Percentiles rank a stretch among this genome's conserved stretches.
Evolutionary conservation across 2,888 invertebrate species (phyloP).

Genomic region (Helicoverpa assulta): DNA sequence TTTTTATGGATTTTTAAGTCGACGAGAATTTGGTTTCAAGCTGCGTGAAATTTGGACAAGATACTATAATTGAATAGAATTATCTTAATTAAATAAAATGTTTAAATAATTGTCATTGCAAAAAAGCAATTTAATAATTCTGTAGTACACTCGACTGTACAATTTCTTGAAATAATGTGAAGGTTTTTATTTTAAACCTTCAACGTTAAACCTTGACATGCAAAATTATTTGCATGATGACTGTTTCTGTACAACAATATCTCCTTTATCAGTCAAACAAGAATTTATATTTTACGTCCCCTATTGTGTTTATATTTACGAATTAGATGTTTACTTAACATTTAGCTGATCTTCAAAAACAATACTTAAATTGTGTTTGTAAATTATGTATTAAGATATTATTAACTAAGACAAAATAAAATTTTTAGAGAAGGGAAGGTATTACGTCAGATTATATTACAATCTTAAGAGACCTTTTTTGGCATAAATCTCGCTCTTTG

Average conservation of each 20-base stretch:
- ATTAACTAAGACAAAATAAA: neutral
- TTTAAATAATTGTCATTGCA: neutral
- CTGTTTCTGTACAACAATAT: slow-evolving; percentile 58
- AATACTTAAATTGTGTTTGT: neutral
- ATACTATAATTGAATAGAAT: neutral
- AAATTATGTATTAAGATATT: too few relatives aligned
- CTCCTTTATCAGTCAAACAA: slow-evolving; percentile 53
- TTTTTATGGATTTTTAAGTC: slow-evolving; percentile 15
- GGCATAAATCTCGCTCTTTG: slow-evolving; percentile 4
- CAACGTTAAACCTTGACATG: slow-evolving; percentile 78
- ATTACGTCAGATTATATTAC: slow-evolving; percentile 20
- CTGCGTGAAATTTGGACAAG: neutral
- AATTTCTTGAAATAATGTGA: slow-evolving; percentile 65
- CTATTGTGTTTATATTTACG: slow-evolving; percentile 8
- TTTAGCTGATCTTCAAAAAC: neutral
- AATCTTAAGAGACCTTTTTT: slow-evolving; percentile 15
- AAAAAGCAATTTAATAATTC: slow-evolving; percentile 6
- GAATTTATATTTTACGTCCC: slow-evolving; percentile 27
- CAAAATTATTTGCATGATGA: slow-evolving; percentile 74
- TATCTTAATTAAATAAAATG: neutral
- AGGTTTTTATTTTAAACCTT: slow-evolving; percentile 72
- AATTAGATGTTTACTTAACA: neutral
- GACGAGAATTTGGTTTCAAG: slow-evolving; percentile 3
- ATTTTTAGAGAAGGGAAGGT: slow-evolving; percentile 2
- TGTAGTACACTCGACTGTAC: slow-evolving; percentile 1